phyloP scores from a whole-genome alignment of 1,140 invertebrate genomes.

The Diuraphis noxia region DNA sequence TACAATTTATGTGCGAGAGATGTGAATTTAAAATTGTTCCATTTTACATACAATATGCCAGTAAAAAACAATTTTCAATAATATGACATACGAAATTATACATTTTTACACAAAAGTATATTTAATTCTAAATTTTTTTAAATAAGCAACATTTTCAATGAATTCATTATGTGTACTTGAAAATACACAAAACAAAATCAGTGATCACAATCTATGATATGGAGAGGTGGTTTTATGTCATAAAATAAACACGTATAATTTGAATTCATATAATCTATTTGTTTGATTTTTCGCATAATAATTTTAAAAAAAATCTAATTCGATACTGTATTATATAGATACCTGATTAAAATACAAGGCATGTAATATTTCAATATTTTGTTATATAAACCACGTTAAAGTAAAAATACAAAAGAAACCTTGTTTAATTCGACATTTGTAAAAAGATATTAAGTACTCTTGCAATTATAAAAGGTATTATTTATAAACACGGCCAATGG shows the following conservation, averaged over 20 bases:
- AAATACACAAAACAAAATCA: not conserved
- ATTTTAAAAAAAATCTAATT: not conserved
- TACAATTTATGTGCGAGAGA: not conserved
- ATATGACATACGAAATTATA: not conserved
- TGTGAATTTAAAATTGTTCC: not conserved
- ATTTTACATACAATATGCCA: not conserved
- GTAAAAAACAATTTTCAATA: not conserved
- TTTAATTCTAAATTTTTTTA: not conserved
- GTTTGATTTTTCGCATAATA: not conserved
- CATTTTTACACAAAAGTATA: not conserved
- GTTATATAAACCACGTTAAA: not conserved
- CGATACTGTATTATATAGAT: not conserved
- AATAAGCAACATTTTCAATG: not conserved
- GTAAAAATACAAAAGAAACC: not conserved
- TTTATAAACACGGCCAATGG: not conserved
- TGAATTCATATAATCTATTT: constrained; percentile 11
- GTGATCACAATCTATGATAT: not conserved
- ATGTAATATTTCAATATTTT: not conserved
- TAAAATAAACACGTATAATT: not conserved
- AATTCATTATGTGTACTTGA: not conserved
- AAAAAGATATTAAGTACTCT: not conserved
- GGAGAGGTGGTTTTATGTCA: not conserved
- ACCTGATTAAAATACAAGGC: not conserved
- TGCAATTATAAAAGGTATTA: not conserved
- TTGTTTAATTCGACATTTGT: not conserved